Evolutionary conservation across 2,797 vertebrate genomes (phyloP).

Genomic region (Coluber constrictor): DNA sequence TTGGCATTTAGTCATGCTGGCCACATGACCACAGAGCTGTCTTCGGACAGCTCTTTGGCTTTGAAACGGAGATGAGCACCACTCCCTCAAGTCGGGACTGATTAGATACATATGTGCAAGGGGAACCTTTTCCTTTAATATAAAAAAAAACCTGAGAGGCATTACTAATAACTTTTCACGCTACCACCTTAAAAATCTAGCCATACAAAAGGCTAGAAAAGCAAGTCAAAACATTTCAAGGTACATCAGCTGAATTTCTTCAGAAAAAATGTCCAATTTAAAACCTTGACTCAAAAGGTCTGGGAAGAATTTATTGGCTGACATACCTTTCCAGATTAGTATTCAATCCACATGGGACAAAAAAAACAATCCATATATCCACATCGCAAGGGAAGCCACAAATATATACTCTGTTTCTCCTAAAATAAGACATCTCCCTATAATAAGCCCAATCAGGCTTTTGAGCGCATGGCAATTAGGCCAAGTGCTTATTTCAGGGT

Average conservation of each 20-base stretch:
- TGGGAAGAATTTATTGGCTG: background rate
- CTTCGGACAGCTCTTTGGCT: too few species aligned
- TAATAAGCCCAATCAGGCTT: too few species aligned
- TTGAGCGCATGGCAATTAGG: too few species aligned
- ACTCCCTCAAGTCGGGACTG: accelerated
- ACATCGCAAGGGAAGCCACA: too few species aligned
- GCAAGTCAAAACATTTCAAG: background rate
- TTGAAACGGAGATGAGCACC: too few species aligned
- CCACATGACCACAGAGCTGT: too few species aligned
- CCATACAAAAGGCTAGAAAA: background rate
- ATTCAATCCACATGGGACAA: background rate
- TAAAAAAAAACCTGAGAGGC: background rate
- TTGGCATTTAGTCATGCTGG: too few species aligned
- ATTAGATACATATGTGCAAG: too few species aligned
- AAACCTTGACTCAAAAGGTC: background rate
- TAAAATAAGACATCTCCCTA: too few species aligned
- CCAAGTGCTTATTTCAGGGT: too few species aligned
- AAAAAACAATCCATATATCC: background rate
- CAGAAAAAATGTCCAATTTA: background rate
- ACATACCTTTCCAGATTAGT: background rate
- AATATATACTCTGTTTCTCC: too few species aligned
- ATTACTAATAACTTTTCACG: background rate
- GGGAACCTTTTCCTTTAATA: too few species aligned
- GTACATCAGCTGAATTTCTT: background rate
- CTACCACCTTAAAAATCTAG: background rate